Evolutionary conservation across 2,797 vertebrate genomes (phyloP), one percentile per base, ranked within the genome.

Genomic region (Diceros bicornis): DNA sequence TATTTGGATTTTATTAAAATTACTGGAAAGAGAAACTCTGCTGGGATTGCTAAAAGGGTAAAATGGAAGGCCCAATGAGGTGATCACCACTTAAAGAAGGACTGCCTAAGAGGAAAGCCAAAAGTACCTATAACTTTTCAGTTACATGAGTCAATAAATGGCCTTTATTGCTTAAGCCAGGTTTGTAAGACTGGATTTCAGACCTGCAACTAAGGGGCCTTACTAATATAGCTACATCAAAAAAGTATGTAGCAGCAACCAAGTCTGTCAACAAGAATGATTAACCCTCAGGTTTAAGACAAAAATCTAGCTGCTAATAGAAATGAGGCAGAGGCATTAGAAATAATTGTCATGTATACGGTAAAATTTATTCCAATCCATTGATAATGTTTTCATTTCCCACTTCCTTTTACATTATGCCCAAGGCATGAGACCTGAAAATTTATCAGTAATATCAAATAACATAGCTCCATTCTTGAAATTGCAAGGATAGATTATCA

Each of bases 261-360:
- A 74, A 41, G 11, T 57, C 50, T 81, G 8, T 91, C 32, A 61
- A 64, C 16, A 75, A 79, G 21, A 89, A 27, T 89, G 17, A 74
- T 44, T 32, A 81, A 50, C 20, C 18, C 47, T 5, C 5, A 32
- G 61, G 71, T 68, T 96, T 96, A 97, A 94, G 50, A 81, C 57
- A 95, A 95, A 95, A 85, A 4, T 93, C 55, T n/a, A 59, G 12
- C 41, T 75, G 17, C 34, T 97, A 93, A 97, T 16, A 96, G 78
- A 97, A 98, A 97, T 62, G 64, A 97, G 44, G 41, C 0, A 21
- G 41, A 78, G 77, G 44, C 23, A n/a, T 8, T 41, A 78, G 55
- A 78, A 86, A 93, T 91, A 81, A 0, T 41, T 89, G 72, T 86
- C 7, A 85, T 25, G 29, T 68, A 62, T 47, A 12, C 4, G 47